Evolutionary conservation across 2,113 vertebrate species (phyloP).

Genomic region (Podocnemis expansa): DNA sequence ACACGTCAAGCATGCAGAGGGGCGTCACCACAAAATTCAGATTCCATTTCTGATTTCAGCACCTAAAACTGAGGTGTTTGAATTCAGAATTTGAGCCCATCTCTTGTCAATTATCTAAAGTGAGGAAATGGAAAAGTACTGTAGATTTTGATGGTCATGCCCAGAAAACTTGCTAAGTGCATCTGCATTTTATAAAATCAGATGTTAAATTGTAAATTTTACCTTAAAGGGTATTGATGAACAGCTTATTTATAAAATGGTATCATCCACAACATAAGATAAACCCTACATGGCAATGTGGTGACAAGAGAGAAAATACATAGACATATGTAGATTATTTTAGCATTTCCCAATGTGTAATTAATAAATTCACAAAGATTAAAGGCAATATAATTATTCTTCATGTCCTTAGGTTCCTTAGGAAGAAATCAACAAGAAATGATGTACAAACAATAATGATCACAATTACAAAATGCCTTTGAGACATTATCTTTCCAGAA

Average conservation of each 20-base stretch:
- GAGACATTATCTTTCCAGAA: background rate
- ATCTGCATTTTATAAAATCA: background rate
- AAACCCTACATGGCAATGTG: conserved; percentile 30
- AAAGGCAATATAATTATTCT: background rate
- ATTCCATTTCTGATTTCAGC: background rate
- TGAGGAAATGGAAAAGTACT: background rate
- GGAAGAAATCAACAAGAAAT: background rate
- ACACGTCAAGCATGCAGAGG: background rate
- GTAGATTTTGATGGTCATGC: background rate
- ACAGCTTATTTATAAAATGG: conserved; percentile 47
- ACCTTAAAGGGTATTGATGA: conserved; percentile 33
- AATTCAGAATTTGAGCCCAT: background rate
- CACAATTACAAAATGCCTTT: background rate
- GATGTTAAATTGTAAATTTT: conserved; percentile 27
- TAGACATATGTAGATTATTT: conserved; percentile 14
- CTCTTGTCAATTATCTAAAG: background rate
- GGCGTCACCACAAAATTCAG: background rate
- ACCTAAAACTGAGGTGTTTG: background rate
- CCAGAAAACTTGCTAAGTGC: background rate
- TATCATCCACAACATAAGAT: conserved; percentile 27
- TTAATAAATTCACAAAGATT: background rate
- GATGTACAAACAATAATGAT: background rate
- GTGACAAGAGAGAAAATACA: background rate
- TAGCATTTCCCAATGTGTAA: background rate
- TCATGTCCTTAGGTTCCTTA: background rate